Percentiles rank a stretch among this genome's conserved stretches.
Conservation (phyloP, 2,113 vertebrate genomes). For the Sakesphorus luctuosus region DNA sequence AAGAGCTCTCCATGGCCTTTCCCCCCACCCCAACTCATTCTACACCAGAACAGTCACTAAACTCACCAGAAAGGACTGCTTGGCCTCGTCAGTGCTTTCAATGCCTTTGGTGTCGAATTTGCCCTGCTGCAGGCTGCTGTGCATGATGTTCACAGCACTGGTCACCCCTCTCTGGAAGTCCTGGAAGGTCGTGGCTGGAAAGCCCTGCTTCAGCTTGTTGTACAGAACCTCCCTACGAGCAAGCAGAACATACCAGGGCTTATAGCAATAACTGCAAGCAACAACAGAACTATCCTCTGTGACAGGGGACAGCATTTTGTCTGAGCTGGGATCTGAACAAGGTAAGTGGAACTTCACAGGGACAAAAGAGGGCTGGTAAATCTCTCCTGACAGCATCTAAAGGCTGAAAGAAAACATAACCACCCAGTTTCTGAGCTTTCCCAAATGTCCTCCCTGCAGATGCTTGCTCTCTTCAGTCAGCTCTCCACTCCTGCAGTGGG, state of each 20-base stretch:
- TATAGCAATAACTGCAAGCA: neutral
- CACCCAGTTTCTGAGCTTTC: neutral
- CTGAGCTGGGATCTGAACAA: neutral
- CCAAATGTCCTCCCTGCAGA: neutral
- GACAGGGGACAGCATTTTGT: neutral
- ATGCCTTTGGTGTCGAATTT: conserved; percentile 97
- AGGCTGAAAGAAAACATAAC: neutral
- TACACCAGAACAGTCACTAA: neutral
- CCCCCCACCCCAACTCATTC: neutral
- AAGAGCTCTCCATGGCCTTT: neutral
- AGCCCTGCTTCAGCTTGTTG: conserved; percentile 92
- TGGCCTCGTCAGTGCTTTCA: conserved; percentile 92
- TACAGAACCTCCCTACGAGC: conserved; percentile 87
- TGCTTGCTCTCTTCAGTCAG: neutral
- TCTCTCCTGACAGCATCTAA: neutral
- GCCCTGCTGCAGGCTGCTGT: conserved; percentile 97
- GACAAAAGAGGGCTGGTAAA: neutral
- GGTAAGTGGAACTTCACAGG: neutral
- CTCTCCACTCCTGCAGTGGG: neutral
- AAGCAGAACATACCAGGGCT: neutral
- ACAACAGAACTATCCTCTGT: neutral
- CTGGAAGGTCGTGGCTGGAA: conserved; percentile 93
- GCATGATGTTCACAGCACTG: conserved; percentile 97
- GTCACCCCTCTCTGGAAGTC: conserved; percentile 97
- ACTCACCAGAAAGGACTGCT: conserved; percentile 93